phyloP scores from a whole-genome alignment of 2,113 vertebrate species.

The Acanthochromis polyacanthus region DNA sequence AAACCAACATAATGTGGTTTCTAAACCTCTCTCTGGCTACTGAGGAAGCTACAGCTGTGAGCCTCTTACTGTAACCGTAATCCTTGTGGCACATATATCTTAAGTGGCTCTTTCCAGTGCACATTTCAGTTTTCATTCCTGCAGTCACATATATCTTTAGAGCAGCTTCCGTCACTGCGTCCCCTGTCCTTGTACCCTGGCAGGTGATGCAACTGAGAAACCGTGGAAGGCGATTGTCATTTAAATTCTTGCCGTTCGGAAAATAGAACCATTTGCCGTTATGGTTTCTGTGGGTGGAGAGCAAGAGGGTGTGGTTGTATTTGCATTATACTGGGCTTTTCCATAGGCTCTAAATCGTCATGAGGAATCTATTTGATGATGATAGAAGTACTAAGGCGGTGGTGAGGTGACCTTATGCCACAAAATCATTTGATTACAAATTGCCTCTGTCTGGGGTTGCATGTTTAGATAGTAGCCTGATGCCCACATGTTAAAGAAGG shows the following conservation, averaged over 20 bases:
- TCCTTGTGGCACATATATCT: constrained; percentile 75
- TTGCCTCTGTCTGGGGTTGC: constrained; percentile 26
- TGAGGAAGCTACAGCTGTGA: constrained; percentile 79
- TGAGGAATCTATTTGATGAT: constrained; percentile 57
- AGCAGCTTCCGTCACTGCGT: constrained; percentile 31
- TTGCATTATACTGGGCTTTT: constrained; percentile 31
- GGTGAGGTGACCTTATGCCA: constrained; percentile 51
- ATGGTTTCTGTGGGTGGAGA: constrained; percentile 18
- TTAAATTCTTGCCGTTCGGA: constrained; percentile 58
- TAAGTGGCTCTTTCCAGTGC: constrained; percentile 64
- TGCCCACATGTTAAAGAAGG: constrained; percentile 45
- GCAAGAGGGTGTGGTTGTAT: constrained; percentile 32
- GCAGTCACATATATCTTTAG: constrained; percentile 70
- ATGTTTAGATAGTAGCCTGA: constrained; percentile 70
- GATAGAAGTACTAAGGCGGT: constrained; percentile 14
- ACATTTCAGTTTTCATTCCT: constrained; percentile 78
- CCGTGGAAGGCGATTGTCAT: constrained; percentile 49
- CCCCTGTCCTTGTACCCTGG: constrained; percentile 62
- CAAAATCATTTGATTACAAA: constrained; percentile 63
- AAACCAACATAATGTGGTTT: constrained; percentile 73
- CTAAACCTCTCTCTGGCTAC: constrained; percentile 61
- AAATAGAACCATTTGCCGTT: constrained; percentile 58
- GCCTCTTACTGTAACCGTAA: constrained; percentile 76
- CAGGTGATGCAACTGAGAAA: constrained; percentile 67
- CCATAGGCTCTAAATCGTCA: constrained; percentile 65